phyloP scores from a whole-genome alignment of 2,797 vertebrate species.

The Gorsachius magnificus region DNA sequence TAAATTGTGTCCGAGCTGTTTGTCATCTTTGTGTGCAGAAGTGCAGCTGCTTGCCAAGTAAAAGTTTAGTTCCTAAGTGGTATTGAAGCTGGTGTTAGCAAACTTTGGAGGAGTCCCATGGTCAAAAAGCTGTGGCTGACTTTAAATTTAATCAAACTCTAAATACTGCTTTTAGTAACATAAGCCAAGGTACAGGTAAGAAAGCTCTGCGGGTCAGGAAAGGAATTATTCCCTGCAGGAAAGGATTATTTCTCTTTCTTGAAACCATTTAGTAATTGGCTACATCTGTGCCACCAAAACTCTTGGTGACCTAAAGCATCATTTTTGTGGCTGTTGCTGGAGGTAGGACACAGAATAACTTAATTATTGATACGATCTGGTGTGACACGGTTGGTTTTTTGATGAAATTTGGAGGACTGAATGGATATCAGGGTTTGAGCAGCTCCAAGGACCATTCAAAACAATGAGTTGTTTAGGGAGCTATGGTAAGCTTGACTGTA shows the following conservation, averaged over 20 bases:
- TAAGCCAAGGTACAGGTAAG: not conserved
- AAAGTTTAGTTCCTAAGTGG: not conserved
- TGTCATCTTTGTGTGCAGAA: not conserved
- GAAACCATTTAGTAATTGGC: conserved; percentile 21
- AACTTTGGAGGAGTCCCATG: not conserved
- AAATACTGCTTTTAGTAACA: not conserved
- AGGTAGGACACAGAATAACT: not conserved
- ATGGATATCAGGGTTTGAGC: not conserved
- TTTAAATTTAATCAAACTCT: not conserved
- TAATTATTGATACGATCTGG: not conserved
- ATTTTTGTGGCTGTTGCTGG: not conserved
- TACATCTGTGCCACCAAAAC: conserved; percentile 13
- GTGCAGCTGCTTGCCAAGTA: not conserved
- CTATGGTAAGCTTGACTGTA: not conserved
- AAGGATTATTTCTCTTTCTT: conserved; percentile 11
- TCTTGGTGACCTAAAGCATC: not conserved
- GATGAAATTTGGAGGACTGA: not conserved
- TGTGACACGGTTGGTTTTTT: not conserved
- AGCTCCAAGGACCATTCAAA: not conserved
- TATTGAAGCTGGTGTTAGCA: not conserved
- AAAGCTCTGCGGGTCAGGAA: not conserved
- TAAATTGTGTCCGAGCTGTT: not conserved
- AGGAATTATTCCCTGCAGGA: not conserved
- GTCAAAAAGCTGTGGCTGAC: not conserved
- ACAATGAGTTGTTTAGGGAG: not conserved